These are phyloP conservation scores for Pseudopipra pipra DNA, from an alignment of 2,113 vertebrate species.

Conservation along the genomic window DNA sequence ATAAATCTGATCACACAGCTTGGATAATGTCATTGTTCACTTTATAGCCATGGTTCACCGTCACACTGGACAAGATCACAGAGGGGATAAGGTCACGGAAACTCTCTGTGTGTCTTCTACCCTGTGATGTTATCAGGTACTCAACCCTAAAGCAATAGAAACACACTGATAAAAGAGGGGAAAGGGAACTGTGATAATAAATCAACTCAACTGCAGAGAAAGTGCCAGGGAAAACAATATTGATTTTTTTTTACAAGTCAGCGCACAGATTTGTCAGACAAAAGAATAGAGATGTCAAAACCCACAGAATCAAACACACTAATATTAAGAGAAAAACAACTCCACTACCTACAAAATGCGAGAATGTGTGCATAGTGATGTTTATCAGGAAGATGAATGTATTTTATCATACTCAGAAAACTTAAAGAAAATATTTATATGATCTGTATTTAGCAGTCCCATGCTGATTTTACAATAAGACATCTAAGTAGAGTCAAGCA, in stretches of 20 bases:
- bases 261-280: conserved; percentile 75
- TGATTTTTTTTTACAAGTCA: conserved; percentile 78
- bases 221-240: conserved; percentile 69
- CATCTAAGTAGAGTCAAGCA: background rate
- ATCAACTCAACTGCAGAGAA: conserved; percentile 74
- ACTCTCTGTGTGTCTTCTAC: conserved; percentile 50
- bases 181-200: conserved; percentile 60
- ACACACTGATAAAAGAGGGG: conserved; percentile 61
- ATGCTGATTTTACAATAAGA: background rate
- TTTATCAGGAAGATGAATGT: background rate
- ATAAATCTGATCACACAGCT: conserved; percentile 38
- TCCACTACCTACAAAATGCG: background rate
- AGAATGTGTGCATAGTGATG: background rate
- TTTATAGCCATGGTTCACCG: conserved; percentile 43
- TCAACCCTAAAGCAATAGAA: conserved; percentile 70
- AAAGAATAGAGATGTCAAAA: conserved; percentile 75
- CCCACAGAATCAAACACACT: conserved; percentile 29
- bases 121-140: conserved; percentile 58
- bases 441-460: background rate
- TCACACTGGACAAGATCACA: conserved; percentile 65
- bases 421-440: background rate
- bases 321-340: conserved; percentile 63
- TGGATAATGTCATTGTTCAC: conserved; percentile 45
- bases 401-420: background rate
- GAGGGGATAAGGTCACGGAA: conserved; percentile 60